Evolutionary conservation across 2,797 vertebrate genomes (phyloP).

Genomic region (Xenentodon cancila): DNA sequence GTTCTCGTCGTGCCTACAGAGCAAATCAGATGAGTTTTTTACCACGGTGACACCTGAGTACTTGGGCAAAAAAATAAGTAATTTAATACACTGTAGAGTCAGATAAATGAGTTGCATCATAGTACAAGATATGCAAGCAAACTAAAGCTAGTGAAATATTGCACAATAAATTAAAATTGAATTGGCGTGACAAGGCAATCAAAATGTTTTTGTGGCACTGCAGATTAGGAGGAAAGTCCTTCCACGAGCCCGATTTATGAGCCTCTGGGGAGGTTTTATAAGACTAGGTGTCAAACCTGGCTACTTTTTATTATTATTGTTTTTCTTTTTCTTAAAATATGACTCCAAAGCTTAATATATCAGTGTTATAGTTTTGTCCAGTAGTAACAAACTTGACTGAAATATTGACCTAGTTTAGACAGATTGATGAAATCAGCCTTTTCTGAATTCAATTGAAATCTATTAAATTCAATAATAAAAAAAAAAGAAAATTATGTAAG

Average conservation of each 20-base stretch:
- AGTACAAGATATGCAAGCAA: constrained; percentile 1
- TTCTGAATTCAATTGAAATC: constrained; percentile 5
- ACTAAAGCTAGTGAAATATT: constrained; percentile 18
- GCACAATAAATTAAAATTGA: constrained; percentile 15
- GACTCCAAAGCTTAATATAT: neutral
- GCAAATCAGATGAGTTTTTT: constrained; percentile 32
- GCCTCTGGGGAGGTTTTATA: neutral
- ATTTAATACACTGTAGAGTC: constrained; percentile 18
- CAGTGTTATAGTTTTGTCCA: no score
- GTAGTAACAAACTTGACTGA: neutral
- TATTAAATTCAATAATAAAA: no score
- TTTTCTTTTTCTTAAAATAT: neutral
- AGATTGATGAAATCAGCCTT: neutral
- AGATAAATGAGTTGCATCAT: constrained; percentile 24
- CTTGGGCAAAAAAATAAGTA: constrained; percentile 27
- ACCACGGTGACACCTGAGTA: constrained; percentile 20
- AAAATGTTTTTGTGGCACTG: neutral
- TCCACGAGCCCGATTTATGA: no score
- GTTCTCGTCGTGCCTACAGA: constrained; percentile 5
- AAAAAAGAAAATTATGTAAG: no score
- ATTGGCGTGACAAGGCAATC: constrained; percentile 8
- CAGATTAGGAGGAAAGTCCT: neutral
- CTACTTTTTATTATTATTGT: neutral
- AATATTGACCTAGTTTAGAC: neutral
- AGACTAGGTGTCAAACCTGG: neutral